A percentile compares a stretch with the other conserved stretches of the same genome.
These are phyloP conservation scores for Drosophila prostipennis DNA, from an alignment of 2,888 invertebrate genomes.

Conservation along the genomic window DNA sequence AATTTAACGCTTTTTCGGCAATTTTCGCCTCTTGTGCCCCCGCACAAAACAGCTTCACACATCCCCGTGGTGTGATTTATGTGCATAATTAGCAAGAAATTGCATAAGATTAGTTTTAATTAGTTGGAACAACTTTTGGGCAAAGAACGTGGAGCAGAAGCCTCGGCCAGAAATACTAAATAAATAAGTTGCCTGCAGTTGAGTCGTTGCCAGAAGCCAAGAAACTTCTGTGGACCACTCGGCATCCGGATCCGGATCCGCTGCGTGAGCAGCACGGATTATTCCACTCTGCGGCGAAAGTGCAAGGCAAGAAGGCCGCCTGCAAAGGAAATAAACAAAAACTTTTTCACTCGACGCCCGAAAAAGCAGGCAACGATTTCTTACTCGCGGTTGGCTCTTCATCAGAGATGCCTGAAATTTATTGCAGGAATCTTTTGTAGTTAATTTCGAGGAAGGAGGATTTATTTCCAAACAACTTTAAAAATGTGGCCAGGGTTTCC, in stretches of 20 bases:
- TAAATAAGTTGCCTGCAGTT: conserved; percentile 47
- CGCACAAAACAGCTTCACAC: neutral
- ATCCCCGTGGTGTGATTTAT: conserved; percentile 22
- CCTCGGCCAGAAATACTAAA: conserved; percentile 26
- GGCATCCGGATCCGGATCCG: conserved; percentile 27
- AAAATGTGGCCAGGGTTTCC: neutral
- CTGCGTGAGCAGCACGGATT: conserved; percentile 17
- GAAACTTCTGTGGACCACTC: conserved; percentile 28
- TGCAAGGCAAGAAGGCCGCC: conserved; percentile 29
- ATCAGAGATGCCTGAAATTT: conserved; percentile 6
- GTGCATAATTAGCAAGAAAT: conserved; percentile 46
- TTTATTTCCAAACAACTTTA: neutral
- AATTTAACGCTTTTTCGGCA: conserved; percentile 18
- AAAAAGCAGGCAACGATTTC: conserved; percentile 44
- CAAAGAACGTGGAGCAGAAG: neutral
- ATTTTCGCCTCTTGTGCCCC: neutral
- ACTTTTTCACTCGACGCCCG: conserved; percentile 50
- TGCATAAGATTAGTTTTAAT: conserved; percentile 61
- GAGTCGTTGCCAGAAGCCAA: conserved; percentile 13
- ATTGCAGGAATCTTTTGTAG: neutral
- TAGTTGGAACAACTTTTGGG: conserved; percentile 42
- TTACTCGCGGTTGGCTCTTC: conserved; percentile 12
- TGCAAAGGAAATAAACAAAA: conserved; percentile 50
- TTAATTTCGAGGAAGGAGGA: neutral
- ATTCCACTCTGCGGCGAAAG: conserved; percentile 15